phyloP scores from a whole-genome alignment of 2,113 vertebrate species.

The Oceanodroma tethys region DNA sequence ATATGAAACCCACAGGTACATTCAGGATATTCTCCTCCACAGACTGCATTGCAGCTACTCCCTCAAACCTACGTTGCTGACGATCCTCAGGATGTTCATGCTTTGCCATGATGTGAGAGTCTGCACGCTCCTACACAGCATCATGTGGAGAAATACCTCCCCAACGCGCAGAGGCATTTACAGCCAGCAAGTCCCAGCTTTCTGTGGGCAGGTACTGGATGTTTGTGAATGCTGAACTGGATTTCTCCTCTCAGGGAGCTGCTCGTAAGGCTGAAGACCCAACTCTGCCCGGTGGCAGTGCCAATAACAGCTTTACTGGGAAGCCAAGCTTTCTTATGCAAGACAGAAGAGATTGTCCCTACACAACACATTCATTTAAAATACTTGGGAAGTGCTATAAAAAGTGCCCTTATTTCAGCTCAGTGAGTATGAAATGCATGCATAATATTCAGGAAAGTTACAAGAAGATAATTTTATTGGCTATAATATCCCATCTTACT shows the following conservation, averaged over 20 bases:
- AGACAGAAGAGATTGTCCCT: neutral
- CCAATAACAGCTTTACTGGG: neutral
- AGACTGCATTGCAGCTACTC: neutral
- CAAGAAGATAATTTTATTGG: conserved; percentile 30
- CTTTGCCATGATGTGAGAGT: neutral
- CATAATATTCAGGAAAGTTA: neutral
- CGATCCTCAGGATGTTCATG: neutral
- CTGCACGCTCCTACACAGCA: neutral
- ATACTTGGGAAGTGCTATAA: neutral
- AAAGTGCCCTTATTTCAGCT: conserved; percentile 18
- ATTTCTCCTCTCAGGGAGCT: neutral
- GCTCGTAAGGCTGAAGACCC: neutral
- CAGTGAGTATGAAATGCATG: conserved; percentile 22
- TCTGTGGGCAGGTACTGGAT: neutral
- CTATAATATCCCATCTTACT: neutral
- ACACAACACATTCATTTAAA: neutral
- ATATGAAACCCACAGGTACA: neutral
- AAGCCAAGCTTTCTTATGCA: neutral
- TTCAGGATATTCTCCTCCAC: neutral
- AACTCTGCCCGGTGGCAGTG: neutral
- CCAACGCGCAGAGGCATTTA: neutral
- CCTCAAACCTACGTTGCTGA: neutral
- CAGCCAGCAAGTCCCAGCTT: neutral
- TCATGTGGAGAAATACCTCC: neutral
- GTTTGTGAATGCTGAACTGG: neutral